Evolutionary conservation across 2,888 invertebrate genomes (phyloP), one percentile per base, ranked within the genome.

Genomic region (Hemicrepidius hirtus): DNA sequence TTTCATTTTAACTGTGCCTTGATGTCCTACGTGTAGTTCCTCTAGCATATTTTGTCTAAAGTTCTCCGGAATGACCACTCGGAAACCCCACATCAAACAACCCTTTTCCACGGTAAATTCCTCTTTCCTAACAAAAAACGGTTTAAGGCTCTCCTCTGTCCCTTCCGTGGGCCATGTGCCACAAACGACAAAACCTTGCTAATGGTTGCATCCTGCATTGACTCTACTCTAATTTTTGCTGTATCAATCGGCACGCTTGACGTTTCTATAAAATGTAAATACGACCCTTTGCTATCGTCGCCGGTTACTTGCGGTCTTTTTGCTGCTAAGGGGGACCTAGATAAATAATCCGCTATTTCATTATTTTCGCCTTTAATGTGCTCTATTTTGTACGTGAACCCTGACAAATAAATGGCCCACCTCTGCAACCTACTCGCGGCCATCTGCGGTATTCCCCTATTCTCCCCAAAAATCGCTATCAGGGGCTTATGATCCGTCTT

Each of bases 291-390:
- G 5, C 6, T 10, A 35, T 35, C 35, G 10, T 35, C 10, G 35
- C 35, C 35, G 35, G 21, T 53, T 35, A 5, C 57, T 18, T n/a
- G n/a, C n/a, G n/a, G n/a, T n/a, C n/a, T n/a, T n/a, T n/a, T n/a
- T n/a, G n/a, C n/a, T n/a, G n/a, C n/a, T n/a, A n/a, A n/a, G n/a
- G n/a, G n/a, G n/a, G n/a, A n/a, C n/a, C n/a, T n/a, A n/a, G n/a
- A n/a, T n/a, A n/a, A n/a, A n/a, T n/a, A n/a, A n/a, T n/a, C n/a
- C n/a, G 57, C 57, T 16, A 32, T 18, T 35, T 32, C 57, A 35
- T 57, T 57, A 13, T n/a, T 57, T 35, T n/a, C 35, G 7, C 57
- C 57, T 35, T 57, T 57, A 16, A 57, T 57, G n/a, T 57, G 35
- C 35, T 57, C n/a, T 35, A 57, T 32, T 57, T 57, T 32, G 18